Evolutionary conservation across 2,888 invertebrate genomes (phyloP).

Genomic region (Cantharis nigra): DNA sequence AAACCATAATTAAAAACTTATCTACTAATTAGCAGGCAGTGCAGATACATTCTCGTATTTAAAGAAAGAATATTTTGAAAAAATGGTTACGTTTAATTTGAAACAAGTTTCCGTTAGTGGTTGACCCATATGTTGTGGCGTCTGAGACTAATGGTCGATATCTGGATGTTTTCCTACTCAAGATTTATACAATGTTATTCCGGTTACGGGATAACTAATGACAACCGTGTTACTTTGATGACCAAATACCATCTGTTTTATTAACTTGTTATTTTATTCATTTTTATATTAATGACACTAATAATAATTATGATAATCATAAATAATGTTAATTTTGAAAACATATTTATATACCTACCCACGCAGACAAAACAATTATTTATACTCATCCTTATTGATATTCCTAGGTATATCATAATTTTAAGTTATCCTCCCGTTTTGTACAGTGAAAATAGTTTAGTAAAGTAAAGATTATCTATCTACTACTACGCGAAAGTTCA

Average conservation of each 20-base stretch:
- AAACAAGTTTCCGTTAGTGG: slow-evolving; percentile 24
- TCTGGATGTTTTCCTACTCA: slow-evolving; percentile 43
- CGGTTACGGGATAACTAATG: slow-evolving; percentile 46
- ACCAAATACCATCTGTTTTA: slow-evolving; percentile 29
- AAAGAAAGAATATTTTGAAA: background rate
- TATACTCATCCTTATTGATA: background rate
- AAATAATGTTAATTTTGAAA: background rate
- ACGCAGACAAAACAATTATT: background rate
- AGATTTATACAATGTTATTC: slow-evolving; percentile 50
- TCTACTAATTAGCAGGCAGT: too few relatives aligned
- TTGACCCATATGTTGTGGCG: slow-evolving; percentile 25
- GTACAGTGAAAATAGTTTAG: slow-evolving; percentile 30
- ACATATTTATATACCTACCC: background rate
- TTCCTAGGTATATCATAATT: background rate
- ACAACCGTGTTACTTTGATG: slow-evolving; percentile 43
- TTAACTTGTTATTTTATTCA: background rate
- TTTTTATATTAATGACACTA: background rate
- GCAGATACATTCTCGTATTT: background rate
- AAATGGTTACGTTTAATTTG: slow-evolving; percentile 13
- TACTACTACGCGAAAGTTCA: slow-evolving; percentile 48
- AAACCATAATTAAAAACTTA: too few relatives aligned
- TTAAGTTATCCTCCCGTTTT: background rate
- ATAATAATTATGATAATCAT: background rate
- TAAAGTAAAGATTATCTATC: slow-evolving; percentile 51
- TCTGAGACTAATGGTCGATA: slow-evolving; percentile 36